Conservation (phyloP, 1,140 invertebrate genomes). For the Subanguina moxae region DNA sequence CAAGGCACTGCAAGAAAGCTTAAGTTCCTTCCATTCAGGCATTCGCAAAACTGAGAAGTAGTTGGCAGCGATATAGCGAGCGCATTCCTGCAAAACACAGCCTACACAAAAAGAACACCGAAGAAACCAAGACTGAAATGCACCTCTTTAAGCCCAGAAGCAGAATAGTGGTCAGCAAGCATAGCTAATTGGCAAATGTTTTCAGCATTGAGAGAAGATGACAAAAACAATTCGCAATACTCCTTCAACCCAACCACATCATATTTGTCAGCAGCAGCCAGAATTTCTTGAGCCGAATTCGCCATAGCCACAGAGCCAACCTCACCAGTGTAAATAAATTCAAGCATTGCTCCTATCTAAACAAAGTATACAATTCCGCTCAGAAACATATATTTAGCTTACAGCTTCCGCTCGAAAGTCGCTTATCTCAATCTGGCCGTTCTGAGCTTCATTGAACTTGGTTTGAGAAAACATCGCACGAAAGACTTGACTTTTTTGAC, state of each 20-base stretch:
- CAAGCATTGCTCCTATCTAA: constrained; percentile 34
- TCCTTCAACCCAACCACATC: constrained; percentile 50
- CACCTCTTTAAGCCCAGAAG: constrained; percentile 31
- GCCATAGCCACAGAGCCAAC: constrained; percentile 20
- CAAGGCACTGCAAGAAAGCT: too few relatives aligned
- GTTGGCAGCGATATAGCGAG: too few relatives aligned
- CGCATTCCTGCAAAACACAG: too few relatives aligned
- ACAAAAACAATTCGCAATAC: constrained; percentile 48
- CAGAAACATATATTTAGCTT: background rate
- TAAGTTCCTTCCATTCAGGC: too few relatives aligned
- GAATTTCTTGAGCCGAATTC: constrained; percentile 31
- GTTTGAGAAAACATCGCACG: constrained; percentile 52
- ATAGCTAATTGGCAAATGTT: constrained; percentile 39
- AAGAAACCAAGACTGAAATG: too few relatives aligned
- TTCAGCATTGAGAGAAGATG: constrained; percentile 36
- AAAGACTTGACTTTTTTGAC: constrained; percentile 53
- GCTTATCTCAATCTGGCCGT: constrained; percentile 5
- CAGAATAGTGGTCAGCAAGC: constrained; percentile 52
- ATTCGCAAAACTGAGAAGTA: too few relatives aligned
- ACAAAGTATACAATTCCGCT: background rate
- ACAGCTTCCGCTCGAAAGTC: constrained; percentile 5
- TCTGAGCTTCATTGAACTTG: constrained; percentile 51
- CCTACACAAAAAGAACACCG: too few relatives aligned
- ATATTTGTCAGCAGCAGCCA: constrained; percentile 57
- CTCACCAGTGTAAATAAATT: constrained; percentile 22